Conservation (phyloP, 2,113 vertebrate genomes). For the Gavialis gangeticus region DNA sequence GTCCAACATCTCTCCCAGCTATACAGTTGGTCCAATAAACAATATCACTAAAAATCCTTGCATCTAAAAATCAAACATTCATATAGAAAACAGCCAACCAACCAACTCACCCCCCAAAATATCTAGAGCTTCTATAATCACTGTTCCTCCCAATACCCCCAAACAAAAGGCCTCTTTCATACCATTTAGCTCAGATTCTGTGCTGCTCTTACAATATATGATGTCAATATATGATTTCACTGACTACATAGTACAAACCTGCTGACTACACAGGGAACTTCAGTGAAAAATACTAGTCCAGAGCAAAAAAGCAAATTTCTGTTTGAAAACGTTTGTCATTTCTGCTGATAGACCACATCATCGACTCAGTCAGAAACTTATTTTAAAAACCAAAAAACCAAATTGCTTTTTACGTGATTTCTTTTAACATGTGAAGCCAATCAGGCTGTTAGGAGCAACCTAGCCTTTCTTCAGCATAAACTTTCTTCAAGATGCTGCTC, state of each 20-base stretch:
- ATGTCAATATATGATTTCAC: background rate
- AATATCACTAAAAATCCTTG: background rate
- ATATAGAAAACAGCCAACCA: background rate
- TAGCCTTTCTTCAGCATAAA: no score
- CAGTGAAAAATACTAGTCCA: background rate
- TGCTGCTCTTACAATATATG: background rate
- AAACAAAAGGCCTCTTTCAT: background rate
- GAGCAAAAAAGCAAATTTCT: background rate
- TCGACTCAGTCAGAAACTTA: no score
- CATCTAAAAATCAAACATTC: background rate
- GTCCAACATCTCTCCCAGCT: no score
- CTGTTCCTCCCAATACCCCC: background rate
- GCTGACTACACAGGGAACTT: background rate
- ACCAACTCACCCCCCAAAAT: background rate
- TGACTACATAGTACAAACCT: background rate
- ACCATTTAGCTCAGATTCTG: background rate
- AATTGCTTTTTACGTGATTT: no score
- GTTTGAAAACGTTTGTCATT: background rate
- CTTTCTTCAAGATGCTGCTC: no score
- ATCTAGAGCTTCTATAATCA: background rate
- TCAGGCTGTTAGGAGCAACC: no score
- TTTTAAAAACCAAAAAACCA: no score
- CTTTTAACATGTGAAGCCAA: no score
- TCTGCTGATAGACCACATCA: conserved; percentile 7
- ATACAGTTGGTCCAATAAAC: no score